Evolutionary conservation across 1,140 invertebrate species (phyloP), one percentile per base, ranked within the genome.

Genomic region (Zaprionus lachaisei): DNA sequence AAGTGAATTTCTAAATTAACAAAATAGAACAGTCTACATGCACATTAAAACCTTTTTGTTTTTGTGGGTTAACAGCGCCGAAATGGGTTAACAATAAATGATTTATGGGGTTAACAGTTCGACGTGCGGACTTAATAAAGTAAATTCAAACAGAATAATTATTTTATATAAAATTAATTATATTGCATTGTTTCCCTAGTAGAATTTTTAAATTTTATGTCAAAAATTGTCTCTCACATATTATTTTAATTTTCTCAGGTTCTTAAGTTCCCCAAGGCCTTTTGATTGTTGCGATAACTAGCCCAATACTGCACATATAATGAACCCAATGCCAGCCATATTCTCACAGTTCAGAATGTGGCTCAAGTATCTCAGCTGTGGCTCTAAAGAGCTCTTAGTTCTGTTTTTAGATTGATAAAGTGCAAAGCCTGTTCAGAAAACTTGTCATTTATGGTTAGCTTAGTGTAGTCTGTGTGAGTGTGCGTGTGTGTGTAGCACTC

Each of bases 1-100:
- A 70, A 57, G 51, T 57, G 34, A 55, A 74, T 86, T 72, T 73
- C 63, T 51, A 80, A 85, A 82, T 77, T 61, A 41, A 60, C 15
- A 5, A 12, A 72, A 65, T 65, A 60, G 68, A 26, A 72, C 61
- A 76, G 26, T 4, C 22, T 9, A 37, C 55, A 55, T 65, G 55
- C 37, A 44, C n/a, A 65, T 60, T 60, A 72, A 74, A 34, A 34
- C 5, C n/a, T 11, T 11, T 38, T 51, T 31, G 20, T 47, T 44
- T 37, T 60, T 44, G n/a, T 47, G 44, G 75, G 75, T 68, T 62
- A 68, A 61, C 17, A 20, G 56, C 34, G 17, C 20, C 15, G n/a
- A 65, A 47, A 44, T 62, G 38, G 64, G 34, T 11, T 24, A 70
- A 37, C 22, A 51, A 24, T 60, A 37, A 60, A 41, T 72, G 56